Conservation (phyloP, 2,113 vertebrate species). For the Equus przewalskii region DNA sequence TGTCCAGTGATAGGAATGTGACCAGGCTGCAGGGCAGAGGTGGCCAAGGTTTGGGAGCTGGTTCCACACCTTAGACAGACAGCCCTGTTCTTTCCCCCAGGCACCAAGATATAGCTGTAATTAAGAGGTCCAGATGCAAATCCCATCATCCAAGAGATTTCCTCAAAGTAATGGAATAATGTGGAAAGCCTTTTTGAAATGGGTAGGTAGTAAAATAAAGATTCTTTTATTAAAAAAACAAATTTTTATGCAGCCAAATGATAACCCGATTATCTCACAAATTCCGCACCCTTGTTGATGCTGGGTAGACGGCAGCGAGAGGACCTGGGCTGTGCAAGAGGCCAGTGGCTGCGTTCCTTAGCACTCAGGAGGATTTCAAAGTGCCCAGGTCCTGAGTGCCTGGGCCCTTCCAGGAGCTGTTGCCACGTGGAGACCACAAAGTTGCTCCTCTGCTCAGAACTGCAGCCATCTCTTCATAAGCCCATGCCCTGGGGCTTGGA, state of each 20-base stretch:
- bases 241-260: neutral
- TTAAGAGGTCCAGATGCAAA: neutral
- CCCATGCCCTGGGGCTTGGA: neutral
- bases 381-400: neutral
- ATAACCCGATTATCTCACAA: neutral
- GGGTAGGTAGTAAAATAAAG: neutral
- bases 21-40: neutral
- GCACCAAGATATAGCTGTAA: neutral
- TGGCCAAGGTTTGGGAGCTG: neutral
- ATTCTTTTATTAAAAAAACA: neutral
- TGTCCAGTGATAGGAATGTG: neutral
- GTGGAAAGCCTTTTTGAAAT: conserved; percentile 25
- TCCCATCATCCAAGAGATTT: neutral
- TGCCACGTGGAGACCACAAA: neutral
- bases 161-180: neutral
- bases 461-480: neutral
- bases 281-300: neutral
- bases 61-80: neutral
- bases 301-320: neutral
- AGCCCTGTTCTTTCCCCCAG: neutral
- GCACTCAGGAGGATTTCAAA: neutral
- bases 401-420: neutral
- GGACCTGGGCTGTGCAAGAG: no score
- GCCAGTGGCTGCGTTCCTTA: neutral
- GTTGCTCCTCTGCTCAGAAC: neutral